Conservation (phyloP, 2,113 vertebrate species). For the Chamaetylas fuelleborni region DNA sequence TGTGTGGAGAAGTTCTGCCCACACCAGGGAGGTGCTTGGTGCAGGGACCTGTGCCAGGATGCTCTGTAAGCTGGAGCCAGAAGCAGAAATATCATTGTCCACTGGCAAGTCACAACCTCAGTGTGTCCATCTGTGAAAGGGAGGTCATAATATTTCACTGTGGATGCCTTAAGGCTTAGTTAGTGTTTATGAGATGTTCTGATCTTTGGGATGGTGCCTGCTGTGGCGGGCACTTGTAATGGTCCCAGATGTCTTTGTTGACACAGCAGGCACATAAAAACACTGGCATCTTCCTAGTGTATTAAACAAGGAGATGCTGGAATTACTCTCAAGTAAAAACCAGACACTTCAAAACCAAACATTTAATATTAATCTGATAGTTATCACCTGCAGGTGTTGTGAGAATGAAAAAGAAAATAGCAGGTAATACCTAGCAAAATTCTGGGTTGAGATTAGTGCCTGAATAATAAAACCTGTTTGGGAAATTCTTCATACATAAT, state of each 20-base stretch:
- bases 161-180: not conserved
- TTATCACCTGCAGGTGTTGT: not conserved
- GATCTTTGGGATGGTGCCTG: not conserved
- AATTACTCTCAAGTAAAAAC: not conserved
- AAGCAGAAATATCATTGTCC: not conserved
- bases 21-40: not conserved
- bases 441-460: not conserved
- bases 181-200: not conserved
- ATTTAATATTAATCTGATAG: not conserved
- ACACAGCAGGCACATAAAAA: not conserved
- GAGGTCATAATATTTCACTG: not conserved
- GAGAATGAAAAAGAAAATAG: not conserved
- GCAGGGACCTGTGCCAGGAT: not conserved
- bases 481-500: not conserved
- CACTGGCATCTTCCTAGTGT: not conserved
- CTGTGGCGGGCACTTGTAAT: not conserved
- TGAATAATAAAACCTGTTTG: not conserved
- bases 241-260: not conserved
- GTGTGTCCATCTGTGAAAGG: not conserved
- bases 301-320: not conserved
- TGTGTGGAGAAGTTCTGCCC: accelerated
- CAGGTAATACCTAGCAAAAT: not conserved
- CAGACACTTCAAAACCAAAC: not conserved
- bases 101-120: not conserved
- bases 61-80: not conserved